Evolutionary conservation across 1,140 invertebrate species (phyloP), one percentile per base, ranked within the genome.

Genomic region (Drosophila biarmipes): DNA sequence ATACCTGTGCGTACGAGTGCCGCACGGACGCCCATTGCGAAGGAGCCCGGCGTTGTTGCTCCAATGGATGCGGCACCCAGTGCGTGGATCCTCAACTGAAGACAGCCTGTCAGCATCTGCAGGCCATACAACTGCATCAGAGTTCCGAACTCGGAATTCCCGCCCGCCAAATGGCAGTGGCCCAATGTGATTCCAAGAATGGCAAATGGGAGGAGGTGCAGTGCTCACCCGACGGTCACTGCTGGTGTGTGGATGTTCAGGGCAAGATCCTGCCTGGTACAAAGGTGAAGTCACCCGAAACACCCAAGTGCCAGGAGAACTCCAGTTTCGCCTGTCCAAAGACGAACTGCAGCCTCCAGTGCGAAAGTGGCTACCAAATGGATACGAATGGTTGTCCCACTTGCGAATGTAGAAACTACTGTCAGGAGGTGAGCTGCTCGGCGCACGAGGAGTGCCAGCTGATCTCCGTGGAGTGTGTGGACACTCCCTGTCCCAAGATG

Each of bases 241-340:
- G 97, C 90, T 98, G 97, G 97, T 98, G 97, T 92, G 97, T 98
- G 0, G 97, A 98, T 78, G 93, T 94, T 35, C 94, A 96, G 76
- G 97, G 97, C 0, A 95, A 96, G 45, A 97, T 97, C 92, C 92
- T 96, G n/a, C 93, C 95, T 6, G 93, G 95, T 31, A 95, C 94
- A 0, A 89, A 94, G 6, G 92, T 93, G 0, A 86, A 92, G 24
- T 49, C 79, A 6, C 92, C 92, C 0, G 54, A 68, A 3, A 58
- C 78, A 10, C 89, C 93, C 6, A 73, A 90, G 10, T 94, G 93
- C 66, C 66, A 81, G 76, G 73, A 57, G 45, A 92, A 90, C 64
- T 93, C 91, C 14, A 95, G 95, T 1, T 81, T 92, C 1, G 73
- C 85, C 15, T 97, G 96, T 81, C 94, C 95, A 0, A 86, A 93